Base-by-base conservation (phyloP, 1,140 invertebrate species). In the Nymphalis io region DNA sequence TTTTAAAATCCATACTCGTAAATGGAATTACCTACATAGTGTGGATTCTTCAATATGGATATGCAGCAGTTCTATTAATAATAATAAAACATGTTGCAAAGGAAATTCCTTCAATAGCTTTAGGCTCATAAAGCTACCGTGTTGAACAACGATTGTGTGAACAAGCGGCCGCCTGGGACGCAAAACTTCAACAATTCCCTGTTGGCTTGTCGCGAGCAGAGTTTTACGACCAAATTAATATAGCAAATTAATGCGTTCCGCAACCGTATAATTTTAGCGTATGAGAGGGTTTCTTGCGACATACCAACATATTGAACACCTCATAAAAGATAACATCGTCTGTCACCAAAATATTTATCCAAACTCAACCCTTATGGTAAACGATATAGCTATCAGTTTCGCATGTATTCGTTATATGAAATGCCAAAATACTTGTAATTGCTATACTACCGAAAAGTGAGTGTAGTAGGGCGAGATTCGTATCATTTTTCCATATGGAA, bases 171-270 rank as follows among this genome's bases (percentile, higher is more conserved):
- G 79, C 81, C 63, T 73, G 88, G 88, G 88, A 89, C 82, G 81
- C 62, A 40, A 82, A 90, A 89, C 83, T 90, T 89, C 75, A 78
- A 66, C 78, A 88, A 84, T 87, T 85, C 85, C 85, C 88, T 78
- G 63, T 72, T 71, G 78, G 76, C 80, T 84, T 90, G 88, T 90
- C 87, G 87, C 85, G 78, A 88, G 63, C 89, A 90, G 87, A 92
- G 89, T 92, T 92, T 92, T 92, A 92, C 91, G 83, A 87, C 87
- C 81, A 92, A 92, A 92, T 92, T 92, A 92, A 92, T 92, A 92
- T 92, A 88, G 89, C 91, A 92, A 92, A 92, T 92, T 92, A 92
- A 92, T 92, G 90, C 88, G 89, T 89, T 85, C 75, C 83, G 71
- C 70, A 77, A 83, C 83, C 80, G 89, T 89, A 90, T 89, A 91